Evolutionary conservation across 1,140 invertebrate genomes (phyloP).

Genomic region (Chironomus striatipennis): DNA sequence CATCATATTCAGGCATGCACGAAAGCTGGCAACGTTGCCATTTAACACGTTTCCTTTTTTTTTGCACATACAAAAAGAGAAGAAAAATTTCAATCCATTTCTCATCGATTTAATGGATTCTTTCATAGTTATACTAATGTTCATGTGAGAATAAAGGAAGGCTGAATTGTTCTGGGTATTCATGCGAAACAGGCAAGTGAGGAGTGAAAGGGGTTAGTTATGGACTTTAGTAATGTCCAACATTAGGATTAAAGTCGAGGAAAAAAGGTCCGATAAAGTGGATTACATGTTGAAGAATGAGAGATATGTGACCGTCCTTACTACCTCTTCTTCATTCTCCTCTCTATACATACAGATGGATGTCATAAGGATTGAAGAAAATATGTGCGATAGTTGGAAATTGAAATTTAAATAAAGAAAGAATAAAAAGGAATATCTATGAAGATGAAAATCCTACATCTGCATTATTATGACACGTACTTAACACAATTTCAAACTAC

Average conservation of each 20-base stretch:
- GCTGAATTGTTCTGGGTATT: background rate
- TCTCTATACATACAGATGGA: background rate
- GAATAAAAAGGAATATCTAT: background rate
- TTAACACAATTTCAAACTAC: conserved; percentile 14
- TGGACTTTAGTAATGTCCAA: conserved; percentile 6
- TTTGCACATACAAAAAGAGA: background rate
- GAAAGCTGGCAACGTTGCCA: conserved; percentile 4
- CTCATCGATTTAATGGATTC: conserved; percentile 13
- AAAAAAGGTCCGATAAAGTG: background rate
- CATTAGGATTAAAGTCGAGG: conserved; percentile 8
- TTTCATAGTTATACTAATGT: background rate
- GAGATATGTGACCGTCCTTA: background rate
- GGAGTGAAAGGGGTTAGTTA: background rate
- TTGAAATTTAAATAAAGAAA: background rate
- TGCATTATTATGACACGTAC: conserved; percentile 12
- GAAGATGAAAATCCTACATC: background rate
- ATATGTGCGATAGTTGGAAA: background rate
- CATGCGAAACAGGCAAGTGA: background rate
- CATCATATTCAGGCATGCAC: background rate
- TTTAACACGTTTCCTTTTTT: background rate
- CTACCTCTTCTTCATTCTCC: too few relatives aligned
- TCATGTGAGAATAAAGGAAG: too few relatives aligned
- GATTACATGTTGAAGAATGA: background rate
- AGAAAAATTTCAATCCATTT: background rate
- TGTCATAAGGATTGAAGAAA: background rate